These are phyloP conservation scores for Oreocharis arfaki DNA, from an alignment of 2,113 vertebrate species.

Conservation along the genomic window DNA sequence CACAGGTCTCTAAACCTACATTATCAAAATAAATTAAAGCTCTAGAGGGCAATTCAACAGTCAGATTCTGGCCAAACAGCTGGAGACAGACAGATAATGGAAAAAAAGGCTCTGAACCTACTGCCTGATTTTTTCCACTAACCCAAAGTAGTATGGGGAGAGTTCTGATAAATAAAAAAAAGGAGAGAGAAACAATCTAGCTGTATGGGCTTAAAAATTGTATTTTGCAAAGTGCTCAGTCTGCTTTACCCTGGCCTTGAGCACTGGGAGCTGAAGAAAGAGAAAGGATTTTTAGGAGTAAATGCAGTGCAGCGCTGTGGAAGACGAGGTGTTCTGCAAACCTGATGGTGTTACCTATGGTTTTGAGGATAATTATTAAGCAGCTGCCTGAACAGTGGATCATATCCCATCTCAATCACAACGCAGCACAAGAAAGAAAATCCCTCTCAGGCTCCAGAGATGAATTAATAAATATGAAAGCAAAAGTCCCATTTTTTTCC, in stretches of 20 bases:
- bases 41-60: neutral
- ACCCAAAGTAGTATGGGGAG: neutral
- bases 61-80: neutral
- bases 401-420: neutral
- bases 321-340: neutral
- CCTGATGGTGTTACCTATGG: neutral
- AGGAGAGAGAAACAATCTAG: neutral
- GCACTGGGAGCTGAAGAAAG: neutral
- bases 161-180: neutral
- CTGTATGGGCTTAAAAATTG: neutral
- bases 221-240: neutral
- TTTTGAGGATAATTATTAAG: neutral
- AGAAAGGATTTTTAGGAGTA: neutral
- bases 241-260: neutral
- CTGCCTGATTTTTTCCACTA: neutral
- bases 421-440: neutral
- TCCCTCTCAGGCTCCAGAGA: neutral
- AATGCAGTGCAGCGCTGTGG: neutral
- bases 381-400: neutral
- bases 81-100: neutral
- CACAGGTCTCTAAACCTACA: rapidly evolving
- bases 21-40: neutral
- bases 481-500: neutral
- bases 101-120: neutral
- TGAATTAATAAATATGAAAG: neutral